phyloP scores from a whole-genome alignment of 2,113 vertebrate species.

The Apteryx mantelli region DNA sequence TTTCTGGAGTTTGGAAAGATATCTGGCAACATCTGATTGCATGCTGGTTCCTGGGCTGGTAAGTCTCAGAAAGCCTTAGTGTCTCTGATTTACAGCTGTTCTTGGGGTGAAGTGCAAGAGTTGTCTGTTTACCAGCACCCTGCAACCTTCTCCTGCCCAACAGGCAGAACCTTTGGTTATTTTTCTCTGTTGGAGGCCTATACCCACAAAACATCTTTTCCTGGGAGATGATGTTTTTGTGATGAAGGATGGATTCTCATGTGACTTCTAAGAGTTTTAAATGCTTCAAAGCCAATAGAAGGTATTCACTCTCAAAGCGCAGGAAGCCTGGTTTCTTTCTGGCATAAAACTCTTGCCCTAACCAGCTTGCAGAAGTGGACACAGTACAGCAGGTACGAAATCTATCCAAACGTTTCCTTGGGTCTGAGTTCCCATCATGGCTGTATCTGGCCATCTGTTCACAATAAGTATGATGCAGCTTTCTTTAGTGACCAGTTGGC shows the following conservation, averaged over 20 bases:
- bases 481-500: background rate
- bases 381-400: background rate
- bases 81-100: background rate
- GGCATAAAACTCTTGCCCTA: background rate
- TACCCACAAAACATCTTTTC: background rate
- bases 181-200: background rate
- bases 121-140: background rate
- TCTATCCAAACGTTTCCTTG: background rate
- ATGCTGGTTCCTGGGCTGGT: background rate
- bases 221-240: background rate
- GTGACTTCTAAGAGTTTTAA: background rate
- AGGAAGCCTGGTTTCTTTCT: background rate
- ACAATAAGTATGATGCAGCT: rapidly evolving
- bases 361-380: background rate
- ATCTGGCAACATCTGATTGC: background rate
- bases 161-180: background rate
- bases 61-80: background rate
- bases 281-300: background rate
- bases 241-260: background rate
- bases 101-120: background rate
- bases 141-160: background rate
- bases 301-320: background rate
- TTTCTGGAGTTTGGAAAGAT: background rate
- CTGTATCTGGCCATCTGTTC: background rate
- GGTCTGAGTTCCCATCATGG: background rate